Base-by-base conservation (phyloP, 2,113 vertebrate genomes). In the Ploceus nigricollis region DNA sequence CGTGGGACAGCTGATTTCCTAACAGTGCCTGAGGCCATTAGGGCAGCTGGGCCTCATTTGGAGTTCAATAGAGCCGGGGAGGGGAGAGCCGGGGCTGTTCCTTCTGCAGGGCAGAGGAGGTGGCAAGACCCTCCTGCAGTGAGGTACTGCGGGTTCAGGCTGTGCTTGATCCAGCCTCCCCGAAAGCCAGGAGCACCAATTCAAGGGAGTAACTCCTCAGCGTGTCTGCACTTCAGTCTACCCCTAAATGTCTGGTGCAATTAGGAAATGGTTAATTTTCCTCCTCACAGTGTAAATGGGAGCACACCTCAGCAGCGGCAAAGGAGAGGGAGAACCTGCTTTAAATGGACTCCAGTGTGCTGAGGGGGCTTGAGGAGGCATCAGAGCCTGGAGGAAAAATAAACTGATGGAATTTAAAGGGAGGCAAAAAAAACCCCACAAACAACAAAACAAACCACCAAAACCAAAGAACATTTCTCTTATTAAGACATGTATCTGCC, bases 21-120 rank as follows among this genome's bases (percentile, higher is more conserved):
- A 96, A 96, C 81, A n/a, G 20, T 2, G 87, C 96, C 94, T 1
- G 31, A n/a, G 94, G 95, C 93, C 58, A 51, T 94, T 96, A 95
- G 84, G 66, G 51, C 87, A 93, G 73, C 91, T 53, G 84, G 51
- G 63, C 66, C 57, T 80, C 93, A 57, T 76, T 0, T 65, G 78
- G 81, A 87, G 81, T 13, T 82, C 45, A 85, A 33, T 56, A n/a
- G 53, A 76, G 50, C 48, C 15, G 54, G 8, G 10, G 13, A 37
- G 11, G 42, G 50, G 16, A 37, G 16, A 44, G 77, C 48, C n/a
- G 33, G 45, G 22, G 23, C 10, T 15, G 73, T 13, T n/a, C 17
- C 22, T 60, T 30, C n/a, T 3, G 48, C 28, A 16, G 61, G 30
- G 35, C 6, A 40, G 9, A 33, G 47, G 70, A 58, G 48, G 35